Evolutionary conservation across 1,140 invertebrate genomes (phyloP).

Genomic region (Conopomorpha cramerella): DNA sequence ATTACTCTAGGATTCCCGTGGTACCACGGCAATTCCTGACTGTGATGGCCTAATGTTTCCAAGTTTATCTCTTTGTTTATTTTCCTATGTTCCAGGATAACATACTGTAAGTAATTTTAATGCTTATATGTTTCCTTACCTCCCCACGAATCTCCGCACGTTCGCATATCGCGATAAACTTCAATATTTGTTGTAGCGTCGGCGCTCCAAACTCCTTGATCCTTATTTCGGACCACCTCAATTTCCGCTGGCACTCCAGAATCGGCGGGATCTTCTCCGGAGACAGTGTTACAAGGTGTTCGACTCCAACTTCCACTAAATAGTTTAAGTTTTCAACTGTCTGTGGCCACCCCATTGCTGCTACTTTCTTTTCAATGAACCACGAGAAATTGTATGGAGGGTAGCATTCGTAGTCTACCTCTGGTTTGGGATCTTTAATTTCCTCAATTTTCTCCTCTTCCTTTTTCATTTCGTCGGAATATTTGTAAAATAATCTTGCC

Average conservation of each 20-base stretch:
- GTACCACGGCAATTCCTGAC: no score
- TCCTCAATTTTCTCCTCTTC: slow-evolving; percentile 6
- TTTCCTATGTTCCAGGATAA: no score
- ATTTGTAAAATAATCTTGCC: slow-evolving; percentile 47
- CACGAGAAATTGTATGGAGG: slow-evolving; percentile 50
- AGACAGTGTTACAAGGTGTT: slow-evolving; percentile 65
- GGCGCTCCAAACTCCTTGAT: slow-evolving; percentile 71
- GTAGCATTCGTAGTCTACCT: slow-evolving; percentile 26
- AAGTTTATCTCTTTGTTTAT: no score
- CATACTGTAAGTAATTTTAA: no score
- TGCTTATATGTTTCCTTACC: no score
- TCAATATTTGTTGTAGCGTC: slow-evolving; percentile 66
- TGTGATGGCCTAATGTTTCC: no score
- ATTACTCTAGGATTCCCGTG: no score
- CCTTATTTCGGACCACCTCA: slow-evolving; percentile 65
- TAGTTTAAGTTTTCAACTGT: slow-evolving; percentile 63
- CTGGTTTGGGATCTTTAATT: slow-evolving; percentile 6
- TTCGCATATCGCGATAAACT: slow-evolving; percentile 70
- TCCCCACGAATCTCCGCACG: slow-evolving; percentile 46
- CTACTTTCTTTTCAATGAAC: slow-evolving; percentile 48
- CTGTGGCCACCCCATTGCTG: slow-evolving; percentile 62
- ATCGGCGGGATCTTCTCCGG: slow-evolving; percentile 66
- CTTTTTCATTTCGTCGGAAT: slow-evolving; percentile 12
- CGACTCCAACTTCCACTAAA: slow-evolving; percentile 59
- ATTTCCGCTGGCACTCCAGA: slow-evolving; percentile 37